Evolutionary conservation across 2,797 vertebrate genomes (phyloP), one percentile per base, ranked within the genome.

Genomic region (Acridotheres tristis): DNA sequence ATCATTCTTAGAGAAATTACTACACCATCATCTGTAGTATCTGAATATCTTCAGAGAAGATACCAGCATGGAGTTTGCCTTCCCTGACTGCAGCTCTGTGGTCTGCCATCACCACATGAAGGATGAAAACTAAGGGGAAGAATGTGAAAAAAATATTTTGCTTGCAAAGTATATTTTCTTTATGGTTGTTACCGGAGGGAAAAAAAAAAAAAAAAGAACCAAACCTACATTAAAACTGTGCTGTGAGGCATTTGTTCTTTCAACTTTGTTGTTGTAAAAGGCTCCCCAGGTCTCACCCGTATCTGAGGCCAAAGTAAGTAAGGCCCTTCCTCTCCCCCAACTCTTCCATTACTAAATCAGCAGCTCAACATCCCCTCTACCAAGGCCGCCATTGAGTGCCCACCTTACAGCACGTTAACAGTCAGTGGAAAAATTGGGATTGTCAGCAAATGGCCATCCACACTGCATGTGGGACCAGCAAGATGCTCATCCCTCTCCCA

Each of bases 71-170:
- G 66, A 53, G 15, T 83, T 85, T 29, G 51, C 51, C 73, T 86
- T 66, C 63, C 14, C 11, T 7, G 5, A 43, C 62, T 63, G n/a
- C 34, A 69, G 59, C 40, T 78, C 55, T 94, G 88, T 74, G 72
- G 76, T 86, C 67, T 85, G 48, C 77, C 48, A 79, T 53, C 66
- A 88, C 55, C 76, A 88, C 91, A 82, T 43, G 65, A 92, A 92
- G 69, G 75, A 93, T 13, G 18, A 94, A 92, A 90, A 77, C n/a
- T 36, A 85, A 85, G 59, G 34, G 23, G 30, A 93, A 90, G 62
- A 94, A 96, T 16, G 77, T 75, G 83, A 72, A 94, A 89, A 92
- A 84, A 89, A 85, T 76, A 76, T 67, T 93, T 94, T 91, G 48
- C 80, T 91, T 95, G 45, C 42, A 85, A 89, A 76, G 68, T 81